Evolutionary conservation across 2,888 invertebrate species (phyloP).

Genomic region (Thumatha senex): DNA sequence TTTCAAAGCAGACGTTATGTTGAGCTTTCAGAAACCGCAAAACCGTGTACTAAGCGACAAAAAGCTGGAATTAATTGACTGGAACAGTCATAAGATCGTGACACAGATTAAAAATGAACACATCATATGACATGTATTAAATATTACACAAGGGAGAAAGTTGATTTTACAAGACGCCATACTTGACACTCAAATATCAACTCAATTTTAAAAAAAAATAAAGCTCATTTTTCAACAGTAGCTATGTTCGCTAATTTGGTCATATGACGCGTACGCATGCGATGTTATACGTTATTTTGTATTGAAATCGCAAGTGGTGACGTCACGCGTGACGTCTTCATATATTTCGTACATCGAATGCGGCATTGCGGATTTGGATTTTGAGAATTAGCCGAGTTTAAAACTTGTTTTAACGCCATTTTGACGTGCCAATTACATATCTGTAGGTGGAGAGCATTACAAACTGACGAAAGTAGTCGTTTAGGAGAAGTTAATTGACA

Average conservation of each 20-base stretch:
- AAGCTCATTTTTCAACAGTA: not conserved
- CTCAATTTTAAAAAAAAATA: not conserved
- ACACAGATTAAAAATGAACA: constrained; percentile 15
- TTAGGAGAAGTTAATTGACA: too few relatives aligned
- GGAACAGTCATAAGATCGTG: constrained; percentile 5
- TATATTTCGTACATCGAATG: too few relatives aligned
- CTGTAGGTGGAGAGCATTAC: too few relatives aligned
- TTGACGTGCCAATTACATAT: too few relatives aligned
- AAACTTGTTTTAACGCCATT: too few relatives aligned
- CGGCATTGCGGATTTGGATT: too few relatives aligned
- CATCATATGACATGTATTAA: constrained; percentile 8
- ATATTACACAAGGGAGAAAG: constrained; percentile 12
- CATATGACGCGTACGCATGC: not conserved
- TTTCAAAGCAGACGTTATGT: too few relatives aligned
- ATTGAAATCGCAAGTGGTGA: not conserved
- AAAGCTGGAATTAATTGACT: not conserved
- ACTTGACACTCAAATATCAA: not conserved
- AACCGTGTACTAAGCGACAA: not conserved
- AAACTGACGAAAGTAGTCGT: too few relatives aligned
- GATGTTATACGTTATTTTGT: not conserved
- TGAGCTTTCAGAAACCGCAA: not conserved
- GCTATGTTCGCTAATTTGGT: constrained; percentile 1
- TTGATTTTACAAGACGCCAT: not conserved
- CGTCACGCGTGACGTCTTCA: not conserved
- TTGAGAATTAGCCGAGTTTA: too few relatives aligned